These are phyloP conservation scores for Sogatella furcifera DNA, from an alignment of 1,140 invertebrate species.

Conservation along the genomic window DNA sequence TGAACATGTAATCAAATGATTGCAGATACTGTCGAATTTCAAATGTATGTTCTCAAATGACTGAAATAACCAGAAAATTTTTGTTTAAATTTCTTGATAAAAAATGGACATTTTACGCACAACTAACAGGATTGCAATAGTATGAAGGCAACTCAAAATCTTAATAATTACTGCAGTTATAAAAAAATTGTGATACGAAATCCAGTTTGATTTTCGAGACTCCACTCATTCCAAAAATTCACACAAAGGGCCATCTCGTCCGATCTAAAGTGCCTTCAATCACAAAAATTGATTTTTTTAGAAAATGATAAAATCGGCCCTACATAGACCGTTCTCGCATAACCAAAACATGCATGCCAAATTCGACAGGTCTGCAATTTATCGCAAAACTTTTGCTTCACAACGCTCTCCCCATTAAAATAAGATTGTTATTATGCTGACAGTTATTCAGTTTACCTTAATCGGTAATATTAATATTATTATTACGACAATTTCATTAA, in stretches of 20 bases:
- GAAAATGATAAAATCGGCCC: conserved; percentile 27
- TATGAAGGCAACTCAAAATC: conserved; percentile 29
- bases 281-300: conserved; percentile 29
- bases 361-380: conserved; percentile 19
- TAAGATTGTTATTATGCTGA: conserved; percentile 25
- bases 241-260: conserved; percentile 26
- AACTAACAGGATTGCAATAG: conserved; percentile 24
- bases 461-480: conserved; percentile 17
- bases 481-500: background rate
- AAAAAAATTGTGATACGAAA: conserved; percentile 23
- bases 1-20: conserved; percentile 8
- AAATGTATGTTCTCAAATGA: conserved; percentile 20
- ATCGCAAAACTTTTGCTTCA: conserved; percentile 20
- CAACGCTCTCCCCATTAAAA: conserved; percentile 21
- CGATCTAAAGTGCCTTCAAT: conserved; percentile 30
- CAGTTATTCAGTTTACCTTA: conserved; percentile 22
- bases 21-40: conserved; percentile 13
- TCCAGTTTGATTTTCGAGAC: conserved; percentile 23
- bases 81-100: conserved; percentile 17
- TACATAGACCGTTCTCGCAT: conserved; percentile 28
- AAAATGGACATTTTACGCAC: conserved; percentile 20
- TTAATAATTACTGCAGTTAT: conserved; percentile 21
- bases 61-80: conserved; percentile 17
- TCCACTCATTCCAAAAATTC: conserved; percentile 25
- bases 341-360: conserved; percentile 24